Base-by-base conservation (phyloP, 2,797 vertebrate species). In the Octomys mimax region DNA sequence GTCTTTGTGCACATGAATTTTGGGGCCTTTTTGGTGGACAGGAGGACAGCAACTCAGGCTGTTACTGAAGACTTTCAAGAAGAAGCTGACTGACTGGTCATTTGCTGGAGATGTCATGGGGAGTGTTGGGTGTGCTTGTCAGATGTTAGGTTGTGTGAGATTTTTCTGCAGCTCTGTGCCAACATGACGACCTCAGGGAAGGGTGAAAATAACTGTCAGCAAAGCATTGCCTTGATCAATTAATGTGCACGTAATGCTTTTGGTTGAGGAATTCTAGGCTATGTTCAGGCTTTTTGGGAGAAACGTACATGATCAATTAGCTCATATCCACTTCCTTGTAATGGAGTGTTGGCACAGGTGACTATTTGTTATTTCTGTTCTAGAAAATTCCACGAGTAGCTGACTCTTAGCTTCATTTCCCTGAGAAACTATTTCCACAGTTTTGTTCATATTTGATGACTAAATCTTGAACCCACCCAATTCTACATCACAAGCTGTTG, bases 261-360 rank as follows among this genome's bases (percentile, higher is more conserved):
- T 79, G 19, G 19, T 54, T 59, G n/a, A 84, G 88, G 75, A 82
- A 70, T 96, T 80, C 78, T 91, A 86, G 64, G 16, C 59, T 49
- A 64, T 6, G 46, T 64, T n/a, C 62, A 86, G 26, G 24, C 13
- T 64, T 70, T 87, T 87, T 2, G 39, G 61, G 36, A 85, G 54
- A 85, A 95, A 88, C 26, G 3, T 28, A 33, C 2, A 6, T 24
- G 12, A 33, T 82, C 64, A 39, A 18, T 66, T 26, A 89, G 54
- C 49, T 59, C 46, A 14, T 0, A 2, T 54, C n/a, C 6, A 75
- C n/a, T 2, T 91, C 88, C 94, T 61, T 68, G 12, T 42, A 62
- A 39, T 62, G 39, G 39, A 94, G 36, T 0, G 6, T 92, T 57
- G 36, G 3, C 12, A 2, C 26, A 0, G 11, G 28, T 71, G 49